Conservation (phyloP, 23 tunicate species). For the Trididemnum clinides region DNA sequence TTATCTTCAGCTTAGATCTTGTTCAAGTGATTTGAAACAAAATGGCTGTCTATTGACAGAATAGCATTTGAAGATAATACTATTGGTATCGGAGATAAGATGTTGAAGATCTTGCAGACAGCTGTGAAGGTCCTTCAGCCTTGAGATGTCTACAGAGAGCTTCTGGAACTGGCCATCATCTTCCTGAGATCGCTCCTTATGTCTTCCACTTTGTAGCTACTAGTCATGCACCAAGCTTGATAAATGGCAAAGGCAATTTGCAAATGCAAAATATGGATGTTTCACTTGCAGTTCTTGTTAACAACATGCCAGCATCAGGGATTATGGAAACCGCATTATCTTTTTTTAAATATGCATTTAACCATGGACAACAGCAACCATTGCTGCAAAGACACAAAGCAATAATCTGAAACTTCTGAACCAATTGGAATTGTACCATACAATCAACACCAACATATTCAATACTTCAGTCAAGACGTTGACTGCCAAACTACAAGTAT, state of each 20-base stretch:
- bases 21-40: background rate
- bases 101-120: background rate
- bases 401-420: background rate
- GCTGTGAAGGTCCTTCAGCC: background rate
- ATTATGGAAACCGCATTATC: background rate
- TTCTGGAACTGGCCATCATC: background rate
- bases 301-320: background rate
- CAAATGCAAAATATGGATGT: background rate
- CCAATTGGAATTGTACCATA: background rate
- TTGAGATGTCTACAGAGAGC: background rate
- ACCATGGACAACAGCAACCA: background rate
- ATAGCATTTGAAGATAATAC: background rate
- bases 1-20: background rate
- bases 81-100: background rate
- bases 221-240: background rate
- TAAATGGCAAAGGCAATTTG: background rate
- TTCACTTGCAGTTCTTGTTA: background rate
- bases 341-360: background rate
- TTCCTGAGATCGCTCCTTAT: background rate
- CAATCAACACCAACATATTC: no score
- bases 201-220: background rate
- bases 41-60: background rate
- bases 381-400: background rate
- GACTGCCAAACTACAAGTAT: no score
- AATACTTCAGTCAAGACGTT: background rate